Conservation (phyloP, 2,797 vertebrate genomes). For the Oophaga sylvatica region DNA sequence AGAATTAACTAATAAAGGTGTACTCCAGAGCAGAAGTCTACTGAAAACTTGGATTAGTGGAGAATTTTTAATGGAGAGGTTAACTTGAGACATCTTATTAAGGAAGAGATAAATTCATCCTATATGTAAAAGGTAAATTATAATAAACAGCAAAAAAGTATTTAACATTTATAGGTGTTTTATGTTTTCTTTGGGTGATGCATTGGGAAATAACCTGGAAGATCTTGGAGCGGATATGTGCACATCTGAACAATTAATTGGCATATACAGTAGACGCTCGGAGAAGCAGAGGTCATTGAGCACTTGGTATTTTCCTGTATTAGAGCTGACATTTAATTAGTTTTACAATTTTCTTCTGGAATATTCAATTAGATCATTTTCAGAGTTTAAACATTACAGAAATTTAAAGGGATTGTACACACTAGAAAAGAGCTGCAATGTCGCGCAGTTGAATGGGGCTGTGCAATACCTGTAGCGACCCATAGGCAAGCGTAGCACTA, state of each 20-base stretch:
- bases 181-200: not conserved
- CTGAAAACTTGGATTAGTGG: not conserved
- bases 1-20: not conserved
- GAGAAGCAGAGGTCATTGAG: not conserved
- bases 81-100: not conserved
- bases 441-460: no score
- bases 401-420: not conserved
- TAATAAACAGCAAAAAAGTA: not conserved
- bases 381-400: not conserved
- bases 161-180: slow-evolving; percentile 31
- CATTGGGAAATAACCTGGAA: not conserved
- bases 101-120: not conserved
- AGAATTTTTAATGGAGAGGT: no score
- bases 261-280: not conserved
- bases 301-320: slow-evolving; percentile 1
- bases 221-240: not conserved
- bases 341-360: slow-evolving; percentile 8
- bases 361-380: not conserved
- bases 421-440: not conserved
- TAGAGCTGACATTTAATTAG: slow-evolving; percentile 44
- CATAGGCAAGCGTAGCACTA: no score
- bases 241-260: slow-evolving; percentile 6
- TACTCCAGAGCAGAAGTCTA: not conserved
- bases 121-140: not conserved
- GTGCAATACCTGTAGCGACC: no score